Evolutionary conservation across 1,140 invertebrate species (phyloP).

Genomic region (Leptinotarsa undecemlineata): DNA sequence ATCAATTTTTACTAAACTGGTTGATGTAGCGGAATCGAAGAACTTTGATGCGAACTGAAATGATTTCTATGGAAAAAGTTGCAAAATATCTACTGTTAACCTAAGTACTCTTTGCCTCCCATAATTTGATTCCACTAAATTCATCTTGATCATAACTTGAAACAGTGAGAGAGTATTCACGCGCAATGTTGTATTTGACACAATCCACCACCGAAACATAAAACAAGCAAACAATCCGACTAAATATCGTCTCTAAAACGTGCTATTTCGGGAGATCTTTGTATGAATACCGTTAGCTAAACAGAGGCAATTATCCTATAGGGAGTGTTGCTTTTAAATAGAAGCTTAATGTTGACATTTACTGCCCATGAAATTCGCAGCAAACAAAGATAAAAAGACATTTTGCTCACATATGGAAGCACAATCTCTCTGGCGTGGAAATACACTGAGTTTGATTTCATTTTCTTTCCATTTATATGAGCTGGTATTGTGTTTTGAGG

Average conservation of each 20-base stretch:
- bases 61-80: too few species aligned
- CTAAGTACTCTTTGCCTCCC: too few species aligned
- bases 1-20: too few species aligned
- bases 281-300: background rate
- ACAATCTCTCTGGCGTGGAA: background rate
- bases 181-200: too few species aligned
- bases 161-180: too few species aligned
- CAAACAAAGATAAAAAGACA: conserved; percentile 4
- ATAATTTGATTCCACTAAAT: too few species aligned
- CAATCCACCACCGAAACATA: too few species aligned
- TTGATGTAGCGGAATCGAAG: too few species aligned
- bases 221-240: too few species aligned
- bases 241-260: background rate
- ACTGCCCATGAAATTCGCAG: background rate
- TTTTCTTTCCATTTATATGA: background rate
- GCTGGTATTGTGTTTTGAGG: background rate
- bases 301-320: background rate
- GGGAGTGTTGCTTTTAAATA: conserved; percentile 5
- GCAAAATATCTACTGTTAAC: too few species aligned
- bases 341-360: conserved; percentile 1
- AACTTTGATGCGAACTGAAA: too few species aligned
- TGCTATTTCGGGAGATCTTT: background rate
- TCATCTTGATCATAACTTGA: too few species aligned
- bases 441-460: background rate
- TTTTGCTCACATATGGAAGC: background rate